Evolutionary conservation across 1,140 invertebrate species (phyloP).

Genomic region (Muscidifurax raptorellus): DNA sequence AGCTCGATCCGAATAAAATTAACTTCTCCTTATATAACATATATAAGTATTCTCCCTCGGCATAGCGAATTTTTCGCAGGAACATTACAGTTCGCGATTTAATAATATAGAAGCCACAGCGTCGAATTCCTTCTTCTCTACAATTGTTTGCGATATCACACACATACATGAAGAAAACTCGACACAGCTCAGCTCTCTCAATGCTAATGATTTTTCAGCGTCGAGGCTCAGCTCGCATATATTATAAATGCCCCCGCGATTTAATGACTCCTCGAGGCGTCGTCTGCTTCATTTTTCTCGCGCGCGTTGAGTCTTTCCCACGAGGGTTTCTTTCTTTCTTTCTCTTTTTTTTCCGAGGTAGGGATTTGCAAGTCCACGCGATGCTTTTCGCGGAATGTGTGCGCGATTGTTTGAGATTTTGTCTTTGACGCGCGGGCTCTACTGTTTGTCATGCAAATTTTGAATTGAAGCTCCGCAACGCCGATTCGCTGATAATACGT

Average conservation of each 20-base stretch:
- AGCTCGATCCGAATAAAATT: too few relatives aligned
- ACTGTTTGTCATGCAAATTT: neutral
- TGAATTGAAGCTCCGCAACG: neutral
- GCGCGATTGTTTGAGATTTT: too few relatives aligned
- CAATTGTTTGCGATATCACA: neutral
- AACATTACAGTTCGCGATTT: too few relatives aligned
- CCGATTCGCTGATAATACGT: too few relatives aligned
- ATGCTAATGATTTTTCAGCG: slow-evolving; percentile 30
- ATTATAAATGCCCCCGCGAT: slow-evolving; percentile 10
- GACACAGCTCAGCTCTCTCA: neutral
- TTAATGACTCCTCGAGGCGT: slow-evolving; percentile 14
- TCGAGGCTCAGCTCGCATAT: neutral
- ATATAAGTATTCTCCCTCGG: too few relatives aligned
- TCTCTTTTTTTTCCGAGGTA: neutral
- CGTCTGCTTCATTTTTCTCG: neutral
- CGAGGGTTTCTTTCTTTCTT: neutral
- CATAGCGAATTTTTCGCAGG: too few relatives aligned
- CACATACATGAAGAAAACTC: neutral
- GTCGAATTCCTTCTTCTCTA: too few relatives aligned
- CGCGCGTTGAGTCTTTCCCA: slow-evolving; percentile 2
- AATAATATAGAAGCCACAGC: too few relatives aligned
- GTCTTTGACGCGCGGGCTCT: too few relatives aligned
- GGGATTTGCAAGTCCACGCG: slow-evolving; percentile 18
- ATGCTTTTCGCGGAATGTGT: slow-evolving; percentile 11
- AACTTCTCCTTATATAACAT: too few relatives aligned